These are phyloP conservation scores for Microchirus variegatus DNA, from an alignment of 2,797 vertebrate genomes.

Conservation along the genomic window DNA sequence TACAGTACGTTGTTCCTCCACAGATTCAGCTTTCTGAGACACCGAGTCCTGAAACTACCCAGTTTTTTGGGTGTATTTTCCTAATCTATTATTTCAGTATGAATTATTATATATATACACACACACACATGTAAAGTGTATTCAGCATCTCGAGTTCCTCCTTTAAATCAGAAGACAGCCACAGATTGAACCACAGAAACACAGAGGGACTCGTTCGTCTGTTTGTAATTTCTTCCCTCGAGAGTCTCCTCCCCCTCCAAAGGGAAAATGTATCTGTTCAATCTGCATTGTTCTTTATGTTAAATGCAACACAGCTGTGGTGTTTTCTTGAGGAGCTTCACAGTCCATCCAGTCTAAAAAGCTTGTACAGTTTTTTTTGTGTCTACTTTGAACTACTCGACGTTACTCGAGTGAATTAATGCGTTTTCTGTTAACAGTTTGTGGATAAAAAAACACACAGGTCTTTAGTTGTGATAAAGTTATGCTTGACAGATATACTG, in stretches of 20 bases:
- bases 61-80: too few relatives aligned
- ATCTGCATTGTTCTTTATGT: conserved; percentile 79
- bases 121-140: not conserved
- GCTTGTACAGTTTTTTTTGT: conserved; percentile 37
- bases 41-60: not conserved
- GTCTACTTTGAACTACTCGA: conserved; percentile 7
- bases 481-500: not conserved
- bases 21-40: conserved; percentile 22
- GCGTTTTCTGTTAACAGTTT: too few relatives aligned
- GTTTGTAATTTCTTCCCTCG: conserved; percentile 77
- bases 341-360: conserved; percentile 50
- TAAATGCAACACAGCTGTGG: conserved; percentile 83
- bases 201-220: conserved; percentile 60
- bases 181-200: conserved; percentile 50
- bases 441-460: too few relatives aligned
- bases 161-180: conserved; percentile 29
- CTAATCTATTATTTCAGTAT: too few relatives aligned
- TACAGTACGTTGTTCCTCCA: conserved; percentile 16
- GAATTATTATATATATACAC: not conserved
- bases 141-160: conserved; percentile 29
- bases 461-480: too few relatives aligned
- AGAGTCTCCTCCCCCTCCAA: conserved; percentile 63
- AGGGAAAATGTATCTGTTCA: conserved; percentile 68
- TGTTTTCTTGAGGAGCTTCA: conserved; percentile 60
- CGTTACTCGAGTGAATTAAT: too few relatives aligned